Evolutionary conservation across 2,113 vertebrate species (phyloP).

Genomic region (Rostratula benghalensis): DNA sequence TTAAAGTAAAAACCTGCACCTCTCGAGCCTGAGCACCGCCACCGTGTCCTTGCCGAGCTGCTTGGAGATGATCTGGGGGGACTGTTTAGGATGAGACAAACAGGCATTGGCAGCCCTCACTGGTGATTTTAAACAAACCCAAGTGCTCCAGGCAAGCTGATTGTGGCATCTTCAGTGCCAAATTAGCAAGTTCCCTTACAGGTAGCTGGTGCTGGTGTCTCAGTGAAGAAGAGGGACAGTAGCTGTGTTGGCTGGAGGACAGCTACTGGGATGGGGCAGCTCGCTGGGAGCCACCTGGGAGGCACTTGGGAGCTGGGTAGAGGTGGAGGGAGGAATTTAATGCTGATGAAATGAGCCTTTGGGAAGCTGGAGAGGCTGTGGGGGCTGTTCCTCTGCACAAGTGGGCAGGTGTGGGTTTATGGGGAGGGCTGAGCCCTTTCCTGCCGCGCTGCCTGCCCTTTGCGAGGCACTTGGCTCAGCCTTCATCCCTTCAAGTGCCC

Average conservation of each 20-base stretch:
- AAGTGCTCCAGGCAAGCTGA: not conserved
- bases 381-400: not conserved
- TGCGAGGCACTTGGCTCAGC: not conserved
- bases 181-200: not conserved
- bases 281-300: not conserved
- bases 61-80: not conserved
- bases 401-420: not conserved
- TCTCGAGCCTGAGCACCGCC: not conserved
- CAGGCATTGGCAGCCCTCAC: not conserved
- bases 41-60: not conserved
- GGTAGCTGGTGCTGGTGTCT: not conserved
- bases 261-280: not conserved
- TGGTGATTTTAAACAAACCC: not conserved
- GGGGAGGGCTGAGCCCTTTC: not conserved
- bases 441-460: not conserved
- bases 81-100: not conserved
- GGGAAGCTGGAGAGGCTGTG: not conserved
- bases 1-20: constrained; percentile 20
- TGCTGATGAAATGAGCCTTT: not conserved
- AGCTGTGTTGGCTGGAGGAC: not conserved
- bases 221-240: not conserved
- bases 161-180: not conserved
- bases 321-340: not conserved
- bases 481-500: not conserved
- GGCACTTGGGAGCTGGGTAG: constrained; percentile 3